A percentile compares a stretch with the other conserved stretches of the same genome.
These are phyloP conservation scores for Halcyon chelicuti DNA, from an alignment of 2,797 vertebrate genomes.

Conservation along the genomic window DNA sequence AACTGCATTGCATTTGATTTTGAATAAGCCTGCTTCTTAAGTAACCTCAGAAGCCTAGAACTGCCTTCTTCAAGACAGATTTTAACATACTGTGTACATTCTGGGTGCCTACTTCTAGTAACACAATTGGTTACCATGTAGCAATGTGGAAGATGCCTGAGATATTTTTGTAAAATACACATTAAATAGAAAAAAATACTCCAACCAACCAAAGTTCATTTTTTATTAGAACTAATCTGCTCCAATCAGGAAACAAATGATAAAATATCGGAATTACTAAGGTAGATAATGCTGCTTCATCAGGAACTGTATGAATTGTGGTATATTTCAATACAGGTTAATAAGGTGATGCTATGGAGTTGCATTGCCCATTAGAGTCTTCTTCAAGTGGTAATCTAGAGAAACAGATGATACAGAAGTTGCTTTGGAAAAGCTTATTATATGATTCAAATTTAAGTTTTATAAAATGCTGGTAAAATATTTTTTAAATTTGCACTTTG, in stretches of 20 bases:
- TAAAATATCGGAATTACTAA: not conserved
- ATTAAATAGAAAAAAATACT: not conserved
- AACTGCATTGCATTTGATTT: not conserved
- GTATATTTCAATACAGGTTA: not conserved
- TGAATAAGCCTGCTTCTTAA: not conserved
- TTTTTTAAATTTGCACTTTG: not conserved
- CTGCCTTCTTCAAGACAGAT: not conserved
- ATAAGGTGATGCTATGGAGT: not conserved
- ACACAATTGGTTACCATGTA: not conserved
- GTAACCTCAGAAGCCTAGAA: not conserved
- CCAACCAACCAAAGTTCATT: too few relatives aligned
- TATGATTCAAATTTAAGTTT: not conserved
- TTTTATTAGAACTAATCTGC: not conserved
- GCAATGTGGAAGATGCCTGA: not conserved
- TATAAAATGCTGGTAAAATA: not conserved
- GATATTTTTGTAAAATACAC: not conserved
- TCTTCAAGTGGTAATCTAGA: not conserved
- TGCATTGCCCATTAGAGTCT: not conserved
- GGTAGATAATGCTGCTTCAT: not conserved
- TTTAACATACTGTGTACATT: not conserved
- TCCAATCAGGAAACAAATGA: not conserved
- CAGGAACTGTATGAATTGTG: not conserved
- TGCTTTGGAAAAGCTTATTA: not conserved
- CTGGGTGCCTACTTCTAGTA: not conserved
- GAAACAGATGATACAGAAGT: not conserved